Base-by-base conservation (phyloP, 2,113 vertebrate genomes). In the Heterotis niloticus region DNA sequence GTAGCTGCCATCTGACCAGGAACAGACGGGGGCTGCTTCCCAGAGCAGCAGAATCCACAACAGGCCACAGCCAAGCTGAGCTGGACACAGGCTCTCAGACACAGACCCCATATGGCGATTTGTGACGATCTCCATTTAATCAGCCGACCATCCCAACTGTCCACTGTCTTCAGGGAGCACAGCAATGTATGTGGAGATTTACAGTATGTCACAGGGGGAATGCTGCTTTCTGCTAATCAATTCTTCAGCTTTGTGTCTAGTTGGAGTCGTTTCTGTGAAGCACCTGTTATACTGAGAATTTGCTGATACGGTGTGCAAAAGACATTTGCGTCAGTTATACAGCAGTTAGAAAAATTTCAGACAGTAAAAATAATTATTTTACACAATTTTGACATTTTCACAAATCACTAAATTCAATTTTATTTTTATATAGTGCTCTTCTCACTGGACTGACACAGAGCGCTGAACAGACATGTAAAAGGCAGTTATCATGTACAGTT, bases 121-220 rank as follows among this genome's bases (percentile, higher is more conserved):
- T 88, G 83, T 82, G 81, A 66, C 78, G 75, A 64, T 66, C 78
- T 83, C 77, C 80, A 83, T 89, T 88, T 89, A 90, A 88, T 90
- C 89, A 88, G 88, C 81, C 83, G 85, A 82, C 75, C 86, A 85
- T 78, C 81, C 87, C 90, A 91, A 92, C 90, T 92, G 88, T 87
- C 87, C 88, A 68, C 81, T 75, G 87, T 88, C 89, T 88, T 88
- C 84, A 80, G 87, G 89, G 88, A 90, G 81, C 85, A 87, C 76
- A 89, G 81, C 89, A 80, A 87, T 90, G 83, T 83, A 87, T 86
- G 59, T 62, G 13, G 16, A 85, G 83, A 88, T 85, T 80, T 14
- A 59, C 7, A 11, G 59, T 73, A 72, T 54, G 77, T 78, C 23
- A 23, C 26, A 28, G 16, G 78, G 56, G 68, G 79, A 85, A 85